These are phyloP conservation scores for Cygnus buccinator DNA, from an alignment of 2,113 vertebrate species.

Conservation along the genomic window DNA sequence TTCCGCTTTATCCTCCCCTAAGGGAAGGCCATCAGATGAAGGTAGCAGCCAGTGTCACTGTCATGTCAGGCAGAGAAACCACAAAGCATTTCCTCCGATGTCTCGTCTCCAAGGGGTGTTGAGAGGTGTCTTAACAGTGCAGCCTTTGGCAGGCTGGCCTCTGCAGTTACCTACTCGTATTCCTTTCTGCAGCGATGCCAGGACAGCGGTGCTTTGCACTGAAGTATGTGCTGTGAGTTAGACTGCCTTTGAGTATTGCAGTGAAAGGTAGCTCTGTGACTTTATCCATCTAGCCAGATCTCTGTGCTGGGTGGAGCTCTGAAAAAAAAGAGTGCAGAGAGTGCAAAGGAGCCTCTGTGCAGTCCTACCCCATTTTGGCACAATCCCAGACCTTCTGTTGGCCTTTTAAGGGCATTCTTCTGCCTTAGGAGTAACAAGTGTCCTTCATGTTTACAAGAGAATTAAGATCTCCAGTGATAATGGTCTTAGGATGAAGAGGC, in stretches of 20 bases:
- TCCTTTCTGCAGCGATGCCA: background rate
- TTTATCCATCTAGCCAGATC: background rate
- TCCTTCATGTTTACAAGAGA: conserved; percentile 29
- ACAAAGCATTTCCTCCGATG: background rate
- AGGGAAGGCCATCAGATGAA: background rate
- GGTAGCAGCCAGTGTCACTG: background rate
- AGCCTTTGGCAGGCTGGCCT: background rate
- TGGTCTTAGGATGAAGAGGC: conserved; percentile 33
- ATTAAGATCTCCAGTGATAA: conserved; percentile 33
- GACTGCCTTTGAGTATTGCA: background rate
- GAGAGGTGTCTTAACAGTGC: background rate
- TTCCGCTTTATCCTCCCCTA: background rate
- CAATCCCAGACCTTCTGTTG: background rate
- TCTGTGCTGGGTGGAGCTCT: background rate
- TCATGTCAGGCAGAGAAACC: background rate
- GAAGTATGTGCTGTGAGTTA: background rate
- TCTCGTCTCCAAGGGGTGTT: background rate
- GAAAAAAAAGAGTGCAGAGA: background rate
- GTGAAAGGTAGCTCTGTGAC: background rate
- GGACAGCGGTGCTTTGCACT: background rate
- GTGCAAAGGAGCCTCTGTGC: background rate
- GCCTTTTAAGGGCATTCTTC: conserved; percentile 48
- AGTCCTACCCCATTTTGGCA: background rate
- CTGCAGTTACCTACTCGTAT: background rate
- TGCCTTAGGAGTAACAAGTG: conserved; percentile 15